phyloP scores from a whole-genome alignment of 1,140 invertebrate genomes.

The Tetragnatha versicolor region DNA sequence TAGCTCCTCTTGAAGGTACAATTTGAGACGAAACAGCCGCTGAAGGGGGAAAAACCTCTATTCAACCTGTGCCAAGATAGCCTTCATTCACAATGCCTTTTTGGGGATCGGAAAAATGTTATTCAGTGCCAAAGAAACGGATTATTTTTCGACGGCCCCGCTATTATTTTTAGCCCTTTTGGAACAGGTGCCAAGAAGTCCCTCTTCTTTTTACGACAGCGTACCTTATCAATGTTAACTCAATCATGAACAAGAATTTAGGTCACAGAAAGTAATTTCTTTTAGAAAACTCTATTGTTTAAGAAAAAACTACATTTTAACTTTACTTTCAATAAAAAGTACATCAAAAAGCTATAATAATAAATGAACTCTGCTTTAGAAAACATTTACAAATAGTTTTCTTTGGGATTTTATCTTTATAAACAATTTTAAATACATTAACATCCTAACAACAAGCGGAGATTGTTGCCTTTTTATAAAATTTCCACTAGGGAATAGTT shows the following conservation, averaged over 20 bases:
- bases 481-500: too few species aligned
- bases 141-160: conserved; percentile 37
- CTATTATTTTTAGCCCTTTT: conserved; percentile 54
- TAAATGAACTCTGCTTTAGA: too few species aligned
- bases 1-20: not conserved
- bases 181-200: conserved; percentile 26
- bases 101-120: conserved; percentile 35
- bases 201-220: conserved; percentile 24
- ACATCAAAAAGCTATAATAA: too few species aligned
- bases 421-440: too few species aligned
- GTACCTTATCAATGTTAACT: conserved; percentile 1
- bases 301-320: too few species aligned
- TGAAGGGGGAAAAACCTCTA: not conserved
- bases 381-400: too few species aligned
- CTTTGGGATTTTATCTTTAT: too few species aligned
- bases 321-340: too few species aligned
- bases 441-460: too few species aligned
- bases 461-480: too few species aligned
- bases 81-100: conserved; percentile 40
- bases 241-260: conserved; percentile 12
- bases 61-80: conserved; percentile 15
- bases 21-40: not conserved
- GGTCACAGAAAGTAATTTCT: not conserved
- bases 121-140: conserved; percentile 35
- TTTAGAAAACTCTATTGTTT: too few species aligned